Base-by-base conservation (phyloP, 2,113 vertebrate genomes). In the Pipa parva region DNA sequence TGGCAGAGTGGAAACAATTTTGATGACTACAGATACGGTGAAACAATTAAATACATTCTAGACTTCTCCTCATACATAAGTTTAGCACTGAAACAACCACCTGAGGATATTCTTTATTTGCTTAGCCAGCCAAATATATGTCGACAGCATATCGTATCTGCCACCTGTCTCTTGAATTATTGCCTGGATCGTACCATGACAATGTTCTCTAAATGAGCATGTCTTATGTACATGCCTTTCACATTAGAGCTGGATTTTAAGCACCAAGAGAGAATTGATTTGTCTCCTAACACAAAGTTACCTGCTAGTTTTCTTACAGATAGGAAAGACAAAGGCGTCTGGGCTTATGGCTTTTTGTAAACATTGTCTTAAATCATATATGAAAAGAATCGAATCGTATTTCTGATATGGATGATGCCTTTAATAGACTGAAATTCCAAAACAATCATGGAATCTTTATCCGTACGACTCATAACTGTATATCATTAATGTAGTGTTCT, bases 181-280 rank as follows among this genome's bases (percentile, higher is more conserved):
- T 69, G 18, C 65, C 46, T 60, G 42, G 57, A 42, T 69, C 42
- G 57, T 60, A 48, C 28, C 13, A 48, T 60, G 51, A 29, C 31
- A 45, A 69, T 60, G 65, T 69, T 69, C 65, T 52, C 57, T 52
- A 69, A 60, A 69, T 60, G 57, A 52, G 59, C 57, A 60, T 69
- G 57, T 37, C 65, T 69, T 57, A n/a, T 24, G 18, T 68, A 69
- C 57, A 69, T 60, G 59, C 60, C 57, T 60, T 42, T 69, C 48
- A 69, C 57, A 52, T 69, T 69, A 69, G 45, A 59, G 4, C 22
- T 18, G 37, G 20, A 51, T 68, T 68, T 68, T 17, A 29, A 68
- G 65, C 57, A 18, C 25, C 12, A n/a, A n/a, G 24, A 46, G 33
- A 52, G 37, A 42, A 60, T 60, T 20, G 57, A 69, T 69, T 52